Conservation (phyloP, 2,888 invertebrate species). For the Carpatolechia fugitivella region DNA sequence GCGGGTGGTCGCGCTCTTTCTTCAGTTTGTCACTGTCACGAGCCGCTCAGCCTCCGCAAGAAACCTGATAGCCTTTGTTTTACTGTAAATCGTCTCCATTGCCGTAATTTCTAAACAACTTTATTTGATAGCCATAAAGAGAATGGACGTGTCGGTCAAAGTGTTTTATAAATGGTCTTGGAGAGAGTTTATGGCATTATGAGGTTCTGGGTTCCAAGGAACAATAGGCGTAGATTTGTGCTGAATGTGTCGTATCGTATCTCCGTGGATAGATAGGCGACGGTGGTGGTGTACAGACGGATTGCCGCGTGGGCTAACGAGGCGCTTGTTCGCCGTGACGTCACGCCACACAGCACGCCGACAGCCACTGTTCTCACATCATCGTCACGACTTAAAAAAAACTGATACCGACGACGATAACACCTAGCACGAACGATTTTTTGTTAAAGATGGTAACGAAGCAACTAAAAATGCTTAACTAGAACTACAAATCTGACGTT, state of each 20-base stretch:
- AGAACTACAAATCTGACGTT: too few relatives aligned
- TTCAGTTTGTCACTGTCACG: constrained; percentile 20
- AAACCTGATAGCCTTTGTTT: constrained; percentile 7
- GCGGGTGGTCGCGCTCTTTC: constrained; percentile 17
- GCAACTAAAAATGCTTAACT: too few relatives aligned
- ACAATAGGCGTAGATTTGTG: not conserved
- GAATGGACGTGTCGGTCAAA: not conserved
- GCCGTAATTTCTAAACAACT: constrained; percentile 13
- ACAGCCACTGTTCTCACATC: not conserved
- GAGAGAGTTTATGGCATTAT: constrained; percentile 7
- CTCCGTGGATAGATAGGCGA: not conserved
- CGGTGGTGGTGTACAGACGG: not conserved
- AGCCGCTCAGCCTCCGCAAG: constrained; percentile 6
- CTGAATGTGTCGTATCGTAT: not conserved
- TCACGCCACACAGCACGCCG: not conserved
- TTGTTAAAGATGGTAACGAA: too few relatives aligned
- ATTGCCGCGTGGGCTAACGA: constrained; percentile 4
- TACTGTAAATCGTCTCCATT: constrained; percentile 1
- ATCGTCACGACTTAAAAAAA: not conserved
- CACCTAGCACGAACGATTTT: too few relatives aligned
- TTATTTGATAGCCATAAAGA: constrained; percentile 13
- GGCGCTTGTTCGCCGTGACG: constrained; percentile 8
- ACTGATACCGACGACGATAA: not conserved
- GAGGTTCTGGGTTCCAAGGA: not conserved
- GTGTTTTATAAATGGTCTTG: constrained; percentile 1